Evolutionary conservation across 2,888 invertebrate species (phyloP), one percentile per base, ranked within the genome.

Genomic region (Lepidonotus clava): DNA sequence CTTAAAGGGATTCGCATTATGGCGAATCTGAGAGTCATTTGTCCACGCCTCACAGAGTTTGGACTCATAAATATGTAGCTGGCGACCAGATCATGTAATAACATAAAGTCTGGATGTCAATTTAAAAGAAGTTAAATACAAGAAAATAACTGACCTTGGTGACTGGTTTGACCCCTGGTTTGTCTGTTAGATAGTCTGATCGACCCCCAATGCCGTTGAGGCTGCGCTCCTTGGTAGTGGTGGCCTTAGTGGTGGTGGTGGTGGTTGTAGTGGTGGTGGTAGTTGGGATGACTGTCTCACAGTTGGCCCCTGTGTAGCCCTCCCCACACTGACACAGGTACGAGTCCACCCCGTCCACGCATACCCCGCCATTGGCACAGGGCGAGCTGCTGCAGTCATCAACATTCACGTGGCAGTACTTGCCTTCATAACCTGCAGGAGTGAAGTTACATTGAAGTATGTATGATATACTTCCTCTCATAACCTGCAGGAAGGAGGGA

Each of bases 341-440:
- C 24, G 11, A 2, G 28, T 41, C 32, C 18, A 80, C 28, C 2
- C 34, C 14, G 21, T 80, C 51, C 14, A 80, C 21, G 28, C 80
- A 80, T 14, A 14, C n/a, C n/a, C 46, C 80, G 14, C 24, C 46
- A 46, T 80, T 80, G 1, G 6, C n/a, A 46, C 80, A 80, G 2
- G 80, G 46, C 0, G 51, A 24, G 46, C 11, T 28, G 28, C 1
- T 1, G 28, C 80, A 80, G 34, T 80, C 51, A 21, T 80, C 46
- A 14, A 80, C 5, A 32, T 46, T 18, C 28, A 24, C 80, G 24
- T 80, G 80, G 28, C 80, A 80, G 80, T 41, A 80, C 11, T 28
- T 8, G 0, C 80, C 80, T 11, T 11, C 21, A 46, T 28, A 80
- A 28, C 80, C 80, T 80, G 80, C n/a, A 24, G 56, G 11, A n/a